Base-by-base conservation (phyloP, 2,797 vertebrate species). In the Peromyscus nudipes region DNA sequence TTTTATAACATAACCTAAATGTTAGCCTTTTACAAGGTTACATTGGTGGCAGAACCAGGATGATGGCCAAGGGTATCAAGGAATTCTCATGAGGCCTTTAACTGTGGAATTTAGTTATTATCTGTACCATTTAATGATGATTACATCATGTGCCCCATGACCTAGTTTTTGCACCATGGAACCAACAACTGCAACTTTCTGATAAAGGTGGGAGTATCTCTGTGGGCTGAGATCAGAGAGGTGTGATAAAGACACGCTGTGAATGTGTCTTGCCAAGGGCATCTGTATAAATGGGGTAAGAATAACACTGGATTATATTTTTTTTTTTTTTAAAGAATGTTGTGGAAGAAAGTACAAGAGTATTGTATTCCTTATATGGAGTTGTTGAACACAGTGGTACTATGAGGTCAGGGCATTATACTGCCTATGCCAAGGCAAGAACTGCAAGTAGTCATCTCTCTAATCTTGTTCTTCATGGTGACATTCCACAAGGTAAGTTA, bases 371-470 rank as follows among this genome's bases (percentile, higher is more conserved):
- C 75, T 98, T 99, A 73, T 99, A 99, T 17, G 99, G 99, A 31
- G 98, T 99, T 6, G 99, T 99, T 75, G 99, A 99, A 96, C 99
- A 99, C 97, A 99, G 99, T 3, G 99, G 99, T 55, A 99, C 99
- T 13, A 99, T 99, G 99, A 99, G 99, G 83, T 99, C 99, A 0
- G 99, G 99, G 55, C 99, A 99, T 98, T 99, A 99, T 98, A 99
- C 99, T 1, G 99, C 99, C 3, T 99, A 99, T 11, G 99, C 99
- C 89, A 99, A 99, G 98, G 98, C 98, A 40, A 99, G 99, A 94
- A 91, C 86, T 52, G 98, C 98, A 0, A 99, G 97, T 67, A 98
- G 91, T 34, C 97, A 82, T 10, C 98, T 99, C 65, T 98, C 98
- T 82, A 94, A 98, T 34, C 96, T 99, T 95, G 98, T 99, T 87